Conservation (phyloP, 2,888 invertebrate species). For the Oligia strigilis region DNA sequence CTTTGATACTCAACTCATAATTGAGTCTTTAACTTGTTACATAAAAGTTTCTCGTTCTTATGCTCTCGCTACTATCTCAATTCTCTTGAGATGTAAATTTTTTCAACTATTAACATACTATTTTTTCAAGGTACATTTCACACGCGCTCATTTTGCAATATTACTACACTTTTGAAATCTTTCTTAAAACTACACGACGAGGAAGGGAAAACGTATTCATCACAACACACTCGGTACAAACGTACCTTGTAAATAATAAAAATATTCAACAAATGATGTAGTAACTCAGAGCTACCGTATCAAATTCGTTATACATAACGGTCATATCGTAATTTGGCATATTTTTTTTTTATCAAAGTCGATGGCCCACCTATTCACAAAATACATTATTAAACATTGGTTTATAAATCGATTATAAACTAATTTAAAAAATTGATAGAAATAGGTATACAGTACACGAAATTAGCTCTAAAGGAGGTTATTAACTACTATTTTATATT, state of each 20-base stretch:
- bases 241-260: constrained; percentile 55
- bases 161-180: constrained; percentile 69
- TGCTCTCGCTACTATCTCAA: constrained; percentile 53
- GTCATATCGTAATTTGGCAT: constrained; percentile 82
- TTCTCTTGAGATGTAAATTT: constrained; percentile 45
- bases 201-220: constrained; percentile 64
- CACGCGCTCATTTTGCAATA: constrained; percentile 76
- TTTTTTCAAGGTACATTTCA: constrained; percentile 78
- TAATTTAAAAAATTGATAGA: constrained; percentile 80
- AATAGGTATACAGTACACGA: constrained; percentile 77
- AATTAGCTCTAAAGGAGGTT: constrained; percentile 80
- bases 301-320: constrained; percentile 68
- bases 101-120: constrained; percentile 68
- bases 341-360: constrained; percentile 79
- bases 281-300: constrained; percentile 72
- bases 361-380: constrained; percentile 77
- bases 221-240: constrained; percentile 65
- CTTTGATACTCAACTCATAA: constrained; percentile 67
- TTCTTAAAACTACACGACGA: constrained; percentile 70
- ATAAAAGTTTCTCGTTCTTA: constrained; percentile 65
- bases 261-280: constrained; percentile 57
- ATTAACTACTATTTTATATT: constrained; percentile 82
- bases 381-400: constrained; percentile 74
- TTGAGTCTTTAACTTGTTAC: constrained; percentile 70
- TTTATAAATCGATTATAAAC: constrained; percentile 78